phyloP scores from a whole-genome alignment of 1,140 invertebrate genomes.

The Aphelenchoides avenae region DNA sequence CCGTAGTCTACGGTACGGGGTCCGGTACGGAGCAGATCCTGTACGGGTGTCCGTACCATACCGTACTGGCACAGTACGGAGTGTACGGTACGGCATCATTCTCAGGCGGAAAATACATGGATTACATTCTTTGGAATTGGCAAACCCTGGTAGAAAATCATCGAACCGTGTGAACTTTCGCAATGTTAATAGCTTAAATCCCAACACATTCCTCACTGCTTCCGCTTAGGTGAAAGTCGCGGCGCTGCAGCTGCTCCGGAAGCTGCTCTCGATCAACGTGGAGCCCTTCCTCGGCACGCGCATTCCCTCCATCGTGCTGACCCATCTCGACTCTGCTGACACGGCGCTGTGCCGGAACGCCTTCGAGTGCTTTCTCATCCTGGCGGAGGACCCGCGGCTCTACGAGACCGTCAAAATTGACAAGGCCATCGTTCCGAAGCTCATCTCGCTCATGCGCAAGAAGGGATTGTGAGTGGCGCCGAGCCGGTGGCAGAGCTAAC shows the following conservation, averaged over 20 bases:
- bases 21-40: too few species aligned
- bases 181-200: too few species aligned
- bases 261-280: constrained; percentile 2
- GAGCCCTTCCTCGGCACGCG: not conserved
- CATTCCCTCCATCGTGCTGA: constrained; percentile 20
- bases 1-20: too few species aligned
- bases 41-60: too few species aligned
- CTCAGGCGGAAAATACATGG: too few species aligned
- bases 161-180: too few species aligned
- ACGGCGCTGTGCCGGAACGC: constrained; percentile 15
- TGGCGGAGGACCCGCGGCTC: constrained; percentile 17
- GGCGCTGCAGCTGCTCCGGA: constrained; percentile 11
- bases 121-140: too few species aligned
- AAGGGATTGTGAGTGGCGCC: constrained; percentile 19
- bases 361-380: constrained; percentile 29
- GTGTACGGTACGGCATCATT: too few species aligned
- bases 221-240: constrained; percentile 28
- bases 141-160: too few species aligned
- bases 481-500: not conserved
- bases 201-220: too few species aligned
- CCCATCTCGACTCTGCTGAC: constrained; percentile 20
- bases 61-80: too few species aligned
- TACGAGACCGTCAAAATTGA: constrained; percentile 26
- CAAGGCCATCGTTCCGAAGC: constrained; percentile 28
- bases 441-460: constrained; percentile 26